phyloP scores from a whole-genome alignment of 1,140 invertebrate species.

The Andrena cerasifolii region DNA sequence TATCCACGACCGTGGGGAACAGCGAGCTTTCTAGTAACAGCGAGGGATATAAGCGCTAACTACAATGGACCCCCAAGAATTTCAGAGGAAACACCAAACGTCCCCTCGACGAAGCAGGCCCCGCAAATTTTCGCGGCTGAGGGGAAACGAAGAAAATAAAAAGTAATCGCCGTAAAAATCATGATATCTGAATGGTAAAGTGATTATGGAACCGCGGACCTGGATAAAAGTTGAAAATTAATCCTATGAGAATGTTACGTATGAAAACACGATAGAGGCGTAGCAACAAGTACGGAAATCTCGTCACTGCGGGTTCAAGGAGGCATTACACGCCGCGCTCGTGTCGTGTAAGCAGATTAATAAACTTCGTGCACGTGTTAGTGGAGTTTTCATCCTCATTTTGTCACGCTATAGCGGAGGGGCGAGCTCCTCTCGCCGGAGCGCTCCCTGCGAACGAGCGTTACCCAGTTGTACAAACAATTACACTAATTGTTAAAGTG shows the following conservation, averaged over 20 bases:
- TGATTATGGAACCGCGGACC: too few relatives aligned
- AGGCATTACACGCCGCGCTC: not conserved
- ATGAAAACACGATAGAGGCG: too few relatives aligned
- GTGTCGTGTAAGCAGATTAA: slow-evolving; percentile 8
- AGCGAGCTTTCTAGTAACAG: slow-evolving; percentile 14
- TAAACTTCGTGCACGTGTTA: slow-evolving; percentile 22
- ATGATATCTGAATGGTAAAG: too few relatives aligned
- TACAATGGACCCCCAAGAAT: too few relatives aligned
- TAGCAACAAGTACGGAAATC: not conserved
- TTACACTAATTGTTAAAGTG: slow-evolving; percentile 74
- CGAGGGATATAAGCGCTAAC: slow-evolving; percentile 19
- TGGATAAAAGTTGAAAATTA: too few relatives aligned
- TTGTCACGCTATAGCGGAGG: slow-evolving; percentile 19
- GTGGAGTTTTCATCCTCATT: slow-evolving; percentile 36
- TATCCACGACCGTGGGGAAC: not conserved
- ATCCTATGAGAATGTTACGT: too few relatives aligned
- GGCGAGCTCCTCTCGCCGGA: too few relatives aligned
- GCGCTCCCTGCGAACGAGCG: slow-evolving; percentile 40
- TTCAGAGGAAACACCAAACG: too few relatives aligned
- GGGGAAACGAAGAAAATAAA: too few relatives aligned
- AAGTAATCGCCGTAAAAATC: too few relatives aligned
- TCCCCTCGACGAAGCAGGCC: too few relatives aligned
- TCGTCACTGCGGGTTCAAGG: not conserved
- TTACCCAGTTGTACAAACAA: slow-evolving; percentile 68
- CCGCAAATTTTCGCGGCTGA: too few relatives aligned